Percentiles rank a stretch among this genome's conserved stretches.
Evolutionary conservation across 2,797 vertebrate species (phyloP).

Genomic region (Basileuterus tristriatus): DNA sequence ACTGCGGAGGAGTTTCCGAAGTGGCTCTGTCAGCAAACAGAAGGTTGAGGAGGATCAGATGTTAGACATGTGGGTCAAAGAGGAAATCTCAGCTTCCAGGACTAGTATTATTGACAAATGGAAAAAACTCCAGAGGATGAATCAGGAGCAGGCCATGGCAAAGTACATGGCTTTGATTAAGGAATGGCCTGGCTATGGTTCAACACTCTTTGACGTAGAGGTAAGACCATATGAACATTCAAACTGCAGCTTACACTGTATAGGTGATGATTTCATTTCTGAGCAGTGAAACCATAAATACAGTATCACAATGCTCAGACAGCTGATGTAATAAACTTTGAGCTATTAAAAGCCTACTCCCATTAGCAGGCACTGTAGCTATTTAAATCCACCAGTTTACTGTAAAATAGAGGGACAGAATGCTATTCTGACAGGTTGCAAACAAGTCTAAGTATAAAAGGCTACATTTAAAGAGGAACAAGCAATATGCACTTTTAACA

Average conservation of each 20-base stretch:
- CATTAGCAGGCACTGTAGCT: neutral
- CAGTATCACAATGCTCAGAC: neutral
- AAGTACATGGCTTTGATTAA: conserved; percentile 94
- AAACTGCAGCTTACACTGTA: neutral
- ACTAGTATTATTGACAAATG: conserved; percentile 92
- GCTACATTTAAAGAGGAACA: neutral
- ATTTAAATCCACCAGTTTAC: neutral
- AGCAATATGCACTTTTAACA: neutral
- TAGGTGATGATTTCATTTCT: neutral
- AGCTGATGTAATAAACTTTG: neutral
- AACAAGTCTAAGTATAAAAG: neutral
- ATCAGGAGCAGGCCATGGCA: conserved; percentile 90
- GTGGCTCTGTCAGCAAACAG: conserved; percentile 83
- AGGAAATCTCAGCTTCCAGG: conserved; percentile 84
- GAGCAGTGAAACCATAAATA: neutral
- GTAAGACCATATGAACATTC: conserved; percentile 64
- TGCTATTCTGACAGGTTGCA: neutral
- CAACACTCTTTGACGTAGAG: conserved; percentile 94
- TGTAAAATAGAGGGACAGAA: neutral
- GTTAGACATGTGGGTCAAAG: conserved; percentile 92
- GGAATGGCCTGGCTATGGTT: conserved; percentile 97
- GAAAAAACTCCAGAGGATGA: conserved; percentile 91
- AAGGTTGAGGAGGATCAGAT: conserved; percentile 88
- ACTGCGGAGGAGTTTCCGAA: conserved; percentile 89
- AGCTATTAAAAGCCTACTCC: neutral